Evolutionary conservation across 2,797 vertebrate species (phyloP), one percentile per base, ranked within the genome.

Genomic region (Dipus sagitta): DNA sequence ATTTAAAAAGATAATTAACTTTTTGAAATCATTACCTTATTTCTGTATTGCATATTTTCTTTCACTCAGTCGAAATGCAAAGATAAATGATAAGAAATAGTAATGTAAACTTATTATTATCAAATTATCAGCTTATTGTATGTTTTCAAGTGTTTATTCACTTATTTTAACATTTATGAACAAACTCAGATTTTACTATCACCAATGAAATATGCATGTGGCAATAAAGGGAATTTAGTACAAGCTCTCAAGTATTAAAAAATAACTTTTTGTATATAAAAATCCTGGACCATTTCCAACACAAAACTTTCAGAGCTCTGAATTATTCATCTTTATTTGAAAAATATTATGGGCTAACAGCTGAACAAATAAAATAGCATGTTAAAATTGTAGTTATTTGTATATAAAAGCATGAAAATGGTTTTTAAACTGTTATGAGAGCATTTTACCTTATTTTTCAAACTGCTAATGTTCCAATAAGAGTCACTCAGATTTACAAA

Each of bases 321-420:
- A 95, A 96, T 97, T 96, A 96, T 96, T 97, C 94, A 94, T 95
- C 86, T 95, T 93, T 94, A 96, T 95, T 96, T 94, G 42, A 75
- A 96, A 96, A 96, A 96, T 94, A 96, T 80, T 86, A 95, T 88
- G 80, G 70, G 54, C 67, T 94, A 96, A 95, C 82, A 94, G 90
- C 68, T 95, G 80, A 96, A 96, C 82, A 96, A 97, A 96, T 96
- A 96, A 94, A 96, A 96, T 86, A 68, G 24, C 67, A 90, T 87
- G 76, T 62, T 93, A 90, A 96, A 94, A 96, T 93, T 95, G 82
- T 81, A 94, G 93, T 64, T 91, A 96, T 92, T 94, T 76, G 30
- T 84, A 81, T 94, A 54, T 93, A 95, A 96, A 91, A 86, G 70
- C 82, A 93, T 84, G 83, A 92, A 94, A 94, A 84, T 83, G 79